These are phyloP conservation scores for Turdus rufiventris DNA, from an alignment of 2,113 vertebrate species.

Conservation along the genomic window DNA sequence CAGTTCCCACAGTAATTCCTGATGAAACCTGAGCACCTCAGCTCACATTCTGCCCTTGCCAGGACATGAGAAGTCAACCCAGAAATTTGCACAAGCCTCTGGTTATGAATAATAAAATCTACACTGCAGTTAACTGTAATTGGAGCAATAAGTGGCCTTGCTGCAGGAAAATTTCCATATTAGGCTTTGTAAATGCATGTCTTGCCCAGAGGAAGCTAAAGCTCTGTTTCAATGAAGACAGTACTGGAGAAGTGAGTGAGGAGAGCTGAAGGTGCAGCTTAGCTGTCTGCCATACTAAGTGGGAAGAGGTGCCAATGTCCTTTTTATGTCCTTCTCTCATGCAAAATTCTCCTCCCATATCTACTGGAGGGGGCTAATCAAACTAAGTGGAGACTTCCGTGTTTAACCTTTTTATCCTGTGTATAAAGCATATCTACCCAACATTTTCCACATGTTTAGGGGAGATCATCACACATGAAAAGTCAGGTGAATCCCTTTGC, in stretches of 20 bases:
- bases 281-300: not conserved
- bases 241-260: not conserved
- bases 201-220: not conserved
- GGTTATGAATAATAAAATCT: constrained; percentile 47
- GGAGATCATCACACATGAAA: not conserved
- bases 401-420: not conserved
- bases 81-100: constrained; percentile 42
- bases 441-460: not conserved
- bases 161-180: not conserved
- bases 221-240: not conserved
- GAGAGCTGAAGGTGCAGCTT: not conserved
- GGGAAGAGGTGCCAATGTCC: not conserved
- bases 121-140: not conserved
- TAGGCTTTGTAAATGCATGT: not conserved
- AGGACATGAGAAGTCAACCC: constrained; percentile 17
- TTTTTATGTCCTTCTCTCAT: not conserved
- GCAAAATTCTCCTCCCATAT: not conserved
- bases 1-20: constrained; percentile 45
- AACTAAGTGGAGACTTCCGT: not conserved
- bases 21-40: not conserved
- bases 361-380: not conserved
- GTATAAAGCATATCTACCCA: not conserved
- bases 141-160: not conserved
- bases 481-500: not conserved
- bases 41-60: not conserved